Conservation (phyloP, 1,140 invertebrate genomes). For the Pristionchus pacificus region DNA sequence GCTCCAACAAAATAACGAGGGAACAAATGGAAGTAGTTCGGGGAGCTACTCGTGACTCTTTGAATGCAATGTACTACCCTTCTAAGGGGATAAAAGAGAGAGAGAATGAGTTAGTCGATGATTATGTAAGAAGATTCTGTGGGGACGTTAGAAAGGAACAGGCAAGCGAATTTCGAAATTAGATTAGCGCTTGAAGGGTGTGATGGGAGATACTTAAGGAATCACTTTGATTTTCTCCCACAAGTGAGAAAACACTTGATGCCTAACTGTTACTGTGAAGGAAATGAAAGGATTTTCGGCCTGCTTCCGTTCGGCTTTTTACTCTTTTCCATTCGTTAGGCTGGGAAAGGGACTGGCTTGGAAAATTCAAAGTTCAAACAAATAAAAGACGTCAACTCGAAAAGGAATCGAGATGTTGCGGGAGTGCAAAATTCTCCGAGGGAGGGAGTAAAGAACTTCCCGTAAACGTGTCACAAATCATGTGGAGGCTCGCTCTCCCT, state of each 20-base stretch:
- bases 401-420: no score
- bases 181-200: neutral
- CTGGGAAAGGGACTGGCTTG: no score
- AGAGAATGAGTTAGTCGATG: constrained; percentile 7
- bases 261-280: neutral
- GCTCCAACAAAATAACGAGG: neutral
- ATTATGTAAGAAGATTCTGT: constrained; percentile 7
- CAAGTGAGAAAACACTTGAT: neutral
- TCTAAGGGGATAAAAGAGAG: neutral
- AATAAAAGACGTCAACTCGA: no score
- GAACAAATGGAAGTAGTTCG: neutral
- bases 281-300: neutral
- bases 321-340: no score
- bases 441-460: no score
- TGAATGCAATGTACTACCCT: neutral
- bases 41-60: neutral
- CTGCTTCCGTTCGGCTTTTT: neutral
- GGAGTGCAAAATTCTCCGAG: no score
- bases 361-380: no score
- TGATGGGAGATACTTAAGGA: neutral
- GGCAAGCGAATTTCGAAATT: neutral
- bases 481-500: no score
- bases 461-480: no score
- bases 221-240: neutral
- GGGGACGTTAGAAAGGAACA: neutral